Conservation (phyloP, 2,888 invertebrate species). For the Clunio marinus region DNA sequence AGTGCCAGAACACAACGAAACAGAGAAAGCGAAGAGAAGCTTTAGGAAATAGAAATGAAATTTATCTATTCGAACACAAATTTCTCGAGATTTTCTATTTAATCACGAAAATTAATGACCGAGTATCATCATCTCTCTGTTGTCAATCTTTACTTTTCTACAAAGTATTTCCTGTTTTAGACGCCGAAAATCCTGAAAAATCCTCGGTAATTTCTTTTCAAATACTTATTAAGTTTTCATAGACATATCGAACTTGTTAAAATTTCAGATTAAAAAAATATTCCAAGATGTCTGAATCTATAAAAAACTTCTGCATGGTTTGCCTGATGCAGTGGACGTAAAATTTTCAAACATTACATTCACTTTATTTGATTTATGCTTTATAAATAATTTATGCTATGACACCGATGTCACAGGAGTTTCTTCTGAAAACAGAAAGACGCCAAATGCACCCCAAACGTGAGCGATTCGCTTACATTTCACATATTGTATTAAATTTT, state of each 20-base stretch:
- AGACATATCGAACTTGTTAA: no score
- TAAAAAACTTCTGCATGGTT: no score
- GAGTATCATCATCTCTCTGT: neutral
- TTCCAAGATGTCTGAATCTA: no score
- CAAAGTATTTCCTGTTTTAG: neutral
- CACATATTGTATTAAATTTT: slow-evolving; percentile 29
- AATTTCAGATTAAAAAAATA: no score
- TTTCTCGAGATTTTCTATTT: neutral
- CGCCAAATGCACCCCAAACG: neutral
- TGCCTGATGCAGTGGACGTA: no score
- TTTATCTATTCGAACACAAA: slow-evolving; percentile 21
- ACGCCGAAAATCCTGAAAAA: slow-evolving; percentile 23
- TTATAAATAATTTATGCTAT: no score
- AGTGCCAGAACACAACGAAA: slow-evolving; percentile 6
- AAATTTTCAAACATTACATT: no score
- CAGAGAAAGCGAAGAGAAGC: slow-evolving; percentile 3
- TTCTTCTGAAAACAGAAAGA: neutral
- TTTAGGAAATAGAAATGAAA: slow-evolving; percentile 26
- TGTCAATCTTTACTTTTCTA: no score
- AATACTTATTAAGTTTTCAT: no score
- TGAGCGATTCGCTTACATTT: neutral
- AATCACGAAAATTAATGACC: slow-evolving; percentile 5
- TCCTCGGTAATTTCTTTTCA: no score
- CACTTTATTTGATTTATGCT: no score
- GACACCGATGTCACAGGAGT: no score